Base-by-base conservation (phyloP, 2,113 vertebrate genomes). In the Steatornis caripensis region DNA sequence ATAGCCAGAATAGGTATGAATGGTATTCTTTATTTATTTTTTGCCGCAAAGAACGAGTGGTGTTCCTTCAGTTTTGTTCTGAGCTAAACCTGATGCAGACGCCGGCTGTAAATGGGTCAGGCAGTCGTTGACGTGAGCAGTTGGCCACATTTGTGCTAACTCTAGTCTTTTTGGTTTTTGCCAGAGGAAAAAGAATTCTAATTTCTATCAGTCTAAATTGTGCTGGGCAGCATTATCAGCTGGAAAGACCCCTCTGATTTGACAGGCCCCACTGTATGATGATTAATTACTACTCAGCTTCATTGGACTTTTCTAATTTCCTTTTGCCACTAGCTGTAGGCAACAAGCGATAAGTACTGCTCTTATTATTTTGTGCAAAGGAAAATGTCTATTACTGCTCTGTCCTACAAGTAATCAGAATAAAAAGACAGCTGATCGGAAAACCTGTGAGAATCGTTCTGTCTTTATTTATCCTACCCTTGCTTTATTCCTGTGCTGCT, bases 251-350 rank as follows among this genome's bases (percentile, higher is more conserved):
- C 98, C 97, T 98, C 98, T 98, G 98, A 99, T 99, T 99, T 99
- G 99, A 99, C 99, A 99, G 99, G 98, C 98, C 98, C 98, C 98
- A 98, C 98, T 99, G 99, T 98, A 99, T 98, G 98, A 99, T 99
- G 99, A 99, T 99, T 99, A 99, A 99, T 99, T 99, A 99, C 99
- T 99, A 98, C 98, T 99, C 98, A 95, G 98, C 98, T 98, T 98
- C 98, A 98, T 98, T 99, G 98, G 98, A 98, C 98, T 99, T 98
- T 99, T 99, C 98, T 98, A 98, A 98, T 98, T 98, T 98, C 98
- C 98, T 98, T 96, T 98, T 97, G 98, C 98, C 98, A 98, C 98
- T 99, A 98, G 99, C 99, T 99, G 98, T 98, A 99, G 99, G 99
- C 99, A 98, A 98, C 98, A 97, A 76, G 98, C 97, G 99, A 99